phyloP scores from a whole-genome alignment of 2,888 invertebrate species.

The Sepioteuthis lessoniana region DNA sequence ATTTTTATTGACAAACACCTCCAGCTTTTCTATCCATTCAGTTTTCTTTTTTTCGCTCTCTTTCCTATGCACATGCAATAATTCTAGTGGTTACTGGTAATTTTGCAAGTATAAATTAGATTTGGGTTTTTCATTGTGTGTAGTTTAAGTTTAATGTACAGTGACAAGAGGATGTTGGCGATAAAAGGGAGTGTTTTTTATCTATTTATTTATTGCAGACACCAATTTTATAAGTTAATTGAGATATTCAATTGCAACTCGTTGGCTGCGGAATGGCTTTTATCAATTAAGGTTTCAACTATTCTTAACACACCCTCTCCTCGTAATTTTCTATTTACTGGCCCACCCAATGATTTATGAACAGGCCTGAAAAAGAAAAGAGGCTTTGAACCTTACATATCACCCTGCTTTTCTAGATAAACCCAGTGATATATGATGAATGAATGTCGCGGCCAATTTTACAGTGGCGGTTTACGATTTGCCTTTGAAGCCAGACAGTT shows the following conservation, averaged over 20 bases:
- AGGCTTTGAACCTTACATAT: neutral
- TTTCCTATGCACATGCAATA: no score
- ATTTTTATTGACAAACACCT: no score
- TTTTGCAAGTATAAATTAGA: no score
- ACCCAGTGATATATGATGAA: neutral
- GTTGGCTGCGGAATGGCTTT: neutral
- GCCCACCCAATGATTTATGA: neutral
- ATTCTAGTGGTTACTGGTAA: no score
- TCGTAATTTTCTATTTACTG: neutral
- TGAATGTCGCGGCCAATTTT: neutral
- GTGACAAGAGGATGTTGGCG: no score
- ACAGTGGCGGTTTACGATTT: neutral
- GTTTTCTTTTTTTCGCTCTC: no score
- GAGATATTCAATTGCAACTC: neutral
- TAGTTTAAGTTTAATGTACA: no score
- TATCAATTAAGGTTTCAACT: neutral
- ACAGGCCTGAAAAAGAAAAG: neutral
- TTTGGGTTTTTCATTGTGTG: no score
- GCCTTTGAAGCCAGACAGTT: neutral
- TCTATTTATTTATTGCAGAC: no score
- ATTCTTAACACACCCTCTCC: fast-evolving
- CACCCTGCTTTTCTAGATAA: neutral
- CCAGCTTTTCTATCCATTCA: no score
- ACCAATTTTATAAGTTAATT: neutral
- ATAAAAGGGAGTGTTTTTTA: no score